Conservation (phyloP, 2,888 invertebrate genomes). For the Andricus quercusramuli region DNA sequence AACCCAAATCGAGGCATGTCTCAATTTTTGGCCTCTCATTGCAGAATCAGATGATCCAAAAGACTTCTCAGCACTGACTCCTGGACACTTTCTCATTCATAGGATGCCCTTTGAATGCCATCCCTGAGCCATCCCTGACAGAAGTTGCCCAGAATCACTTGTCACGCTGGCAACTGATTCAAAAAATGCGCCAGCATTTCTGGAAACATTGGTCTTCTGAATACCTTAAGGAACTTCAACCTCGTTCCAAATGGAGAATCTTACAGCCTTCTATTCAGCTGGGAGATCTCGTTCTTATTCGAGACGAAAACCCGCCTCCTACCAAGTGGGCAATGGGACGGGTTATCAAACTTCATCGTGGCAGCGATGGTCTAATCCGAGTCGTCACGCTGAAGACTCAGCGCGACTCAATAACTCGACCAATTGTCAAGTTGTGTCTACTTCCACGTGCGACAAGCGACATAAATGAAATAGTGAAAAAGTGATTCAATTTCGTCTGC, state of each 20-base stretch:
- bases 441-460: too few relatives aligned
- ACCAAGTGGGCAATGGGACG: background rate
- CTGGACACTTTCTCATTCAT: conserved; percentile 69
- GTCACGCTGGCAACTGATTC: conserved; percentile 55
- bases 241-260: conserved; percentile 55
- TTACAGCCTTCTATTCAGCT: background rate
- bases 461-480: too few relatives aligned
- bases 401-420: too few relatives aligned
- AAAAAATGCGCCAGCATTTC: conserved; percentile 53
- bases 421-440: too few relatives aligned
- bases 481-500: too few relatives aligned
- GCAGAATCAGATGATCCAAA: too few relatives aligned
- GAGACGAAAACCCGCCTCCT: background rate
- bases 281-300: background rate
- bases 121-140: conserved; percentile 59
- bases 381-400: too few relatives aligned
- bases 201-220: conserved; percentile 59
- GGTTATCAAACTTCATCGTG: background rate
- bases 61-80: conserved; percentile 54
- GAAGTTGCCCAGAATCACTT: conserved; percentile 49
- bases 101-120: conserved; percentile 55
- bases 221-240: conserved; percentile 59
- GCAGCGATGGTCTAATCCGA: too few relatives aligned
- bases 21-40: too few relatives aligned
- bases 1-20: too few relatives aligned